phyloP scores from a whole-genome alignment of 2,797 vertebrate species.

The Leptodactylus fallax region DNA sequence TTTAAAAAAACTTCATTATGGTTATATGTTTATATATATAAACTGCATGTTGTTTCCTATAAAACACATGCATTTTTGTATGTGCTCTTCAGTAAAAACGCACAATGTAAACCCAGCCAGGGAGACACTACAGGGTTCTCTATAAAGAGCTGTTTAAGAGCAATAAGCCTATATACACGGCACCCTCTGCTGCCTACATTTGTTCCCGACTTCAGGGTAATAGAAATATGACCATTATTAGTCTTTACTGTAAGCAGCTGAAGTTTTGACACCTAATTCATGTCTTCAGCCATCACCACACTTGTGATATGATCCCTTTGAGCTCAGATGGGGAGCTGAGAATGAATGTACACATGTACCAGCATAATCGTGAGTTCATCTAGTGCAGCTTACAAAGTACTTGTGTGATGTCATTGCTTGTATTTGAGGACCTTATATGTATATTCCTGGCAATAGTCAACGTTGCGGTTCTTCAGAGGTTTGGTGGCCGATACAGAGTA shows the following conservation, averaged over 20 bases:
- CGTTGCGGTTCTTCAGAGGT: too few relatives aligned
- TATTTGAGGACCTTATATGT: not conserved
- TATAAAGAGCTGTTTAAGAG: too few relatives aligned
- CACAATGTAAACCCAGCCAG: too few relatives aligned
- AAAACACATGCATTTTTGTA: too few relatives aligned
- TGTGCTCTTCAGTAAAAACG: too few relatives aligned
- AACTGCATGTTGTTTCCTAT: too few relatives aligned
- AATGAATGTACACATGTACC: not conserved
- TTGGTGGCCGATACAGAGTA: too few relatives aligned
- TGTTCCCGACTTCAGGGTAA: not conserved
- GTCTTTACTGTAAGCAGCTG: not conserved
- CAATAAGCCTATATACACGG: too few relatives aligned
- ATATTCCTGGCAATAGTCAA: not conserved
- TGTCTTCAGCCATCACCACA: not conserved
- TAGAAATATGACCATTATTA: not conserved
- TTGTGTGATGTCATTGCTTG: not conserved
- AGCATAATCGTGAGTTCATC: not conserved
- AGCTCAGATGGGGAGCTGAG: not conserved
- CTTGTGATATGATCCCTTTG: constrained; percentile 18
- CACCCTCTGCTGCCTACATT: too few relatives aligned
- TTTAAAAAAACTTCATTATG: too few relatives aligned
- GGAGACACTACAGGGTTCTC: too few relatives aligned
- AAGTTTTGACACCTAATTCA: not conserved
- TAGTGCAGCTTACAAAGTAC: not conserved
- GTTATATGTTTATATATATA: too few relatives aligned